These are phyloP conservation scores for Euphonia xanthogaster DNA, from an alignment of 2,797 vertebrate species.

Conservation along the genomic window DNA sequence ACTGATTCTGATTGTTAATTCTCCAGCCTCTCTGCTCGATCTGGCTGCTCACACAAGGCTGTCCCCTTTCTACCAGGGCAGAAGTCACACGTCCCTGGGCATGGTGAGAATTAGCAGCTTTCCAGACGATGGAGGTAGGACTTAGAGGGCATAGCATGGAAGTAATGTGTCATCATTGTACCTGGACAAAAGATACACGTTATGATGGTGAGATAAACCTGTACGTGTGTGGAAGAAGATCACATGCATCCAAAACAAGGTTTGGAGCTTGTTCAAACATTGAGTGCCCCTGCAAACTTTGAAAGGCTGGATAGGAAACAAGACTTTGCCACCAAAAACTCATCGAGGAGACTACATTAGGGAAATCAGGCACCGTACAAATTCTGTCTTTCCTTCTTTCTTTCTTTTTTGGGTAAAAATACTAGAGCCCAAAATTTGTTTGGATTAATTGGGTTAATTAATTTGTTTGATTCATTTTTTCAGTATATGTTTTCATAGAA, in stretches of 20 bases:
- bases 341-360: not conserved
- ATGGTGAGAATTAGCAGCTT: not conserved
- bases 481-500: not conserved
- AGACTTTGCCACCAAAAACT: not conserved
- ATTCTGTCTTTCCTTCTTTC: fast-evolving
- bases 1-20: slow-evolving; percentile 2
- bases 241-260: not conserved
- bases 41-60: not conserved
- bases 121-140: fast-evolving
- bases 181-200: not conserved
- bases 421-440: not conserved
- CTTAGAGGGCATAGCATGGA: not conserved
- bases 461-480: not conserved
- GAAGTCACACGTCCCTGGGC: not conserved
- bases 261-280: not conserved
- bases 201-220: not conserved
- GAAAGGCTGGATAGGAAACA: not conserved
- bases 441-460: not conserved
- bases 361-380: not conserved
- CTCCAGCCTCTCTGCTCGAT: not conserved
- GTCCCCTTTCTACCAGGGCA: not conserved
- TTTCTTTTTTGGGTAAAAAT: not conserved
- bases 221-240: fast-evolving
- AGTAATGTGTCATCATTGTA: not conserved
- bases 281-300: not conserved